These are phyloP conservation scores for Hydraecia micacea DNA, from an alignment of 2,888 invertebrate species.

Conservation along the genomic window DNA sequence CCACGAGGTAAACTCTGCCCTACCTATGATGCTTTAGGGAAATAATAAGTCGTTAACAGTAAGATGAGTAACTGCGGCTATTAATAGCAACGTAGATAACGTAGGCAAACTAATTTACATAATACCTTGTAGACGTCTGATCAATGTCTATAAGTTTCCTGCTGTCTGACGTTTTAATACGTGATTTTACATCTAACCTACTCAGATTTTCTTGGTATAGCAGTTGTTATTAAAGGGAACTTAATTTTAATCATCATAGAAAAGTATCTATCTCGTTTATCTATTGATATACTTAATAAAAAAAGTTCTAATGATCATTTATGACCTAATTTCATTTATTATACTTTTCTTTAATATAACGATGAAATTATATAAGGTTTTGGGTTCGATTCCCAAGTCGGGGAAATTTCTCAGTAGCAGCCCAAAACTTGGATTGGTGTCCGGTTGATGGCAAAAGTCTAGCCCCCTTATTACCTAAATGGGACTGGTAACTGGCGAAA, in stretches of 20 bases:
- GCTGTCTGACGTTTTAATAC: slow-evolving; percentile 2
- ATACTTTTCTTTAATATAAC: no score
- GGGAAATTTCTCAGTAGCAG: background rate
- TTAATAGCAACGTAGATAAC: slow-evolving; percentile 22
- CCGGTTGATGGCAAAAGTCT: background rate
- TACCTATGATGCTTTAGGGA: background rate
- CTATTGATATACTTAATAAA: background rate
- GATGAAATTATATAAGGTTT: background rate
- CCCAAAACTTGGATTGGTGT: background rate
- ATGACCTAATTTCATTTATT: no score
- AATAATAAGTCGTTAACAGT: slow-evolving; percentile 2
- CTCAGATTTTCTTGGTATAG: background rate
- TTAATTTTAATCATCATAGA: background rate
- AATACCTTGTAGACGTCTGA: slow-evolving; percentile 28
- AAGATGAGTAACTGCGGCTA: slow-evolving; percentile 16
- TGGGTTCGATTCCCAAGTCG: background rate
- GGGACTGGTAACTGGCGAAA: background rate
- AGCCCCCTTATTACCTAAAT: background rate
- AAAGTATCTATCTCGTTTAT: background rate
- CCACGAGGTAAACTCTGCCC: background rate
- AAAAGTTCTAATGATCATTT: no score
- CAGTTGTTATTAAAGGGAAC: background rate
- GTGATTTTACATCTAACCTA: slow-evolving; percentile 2
- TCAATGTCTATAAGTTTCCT: slow-evolving; percentile 25
- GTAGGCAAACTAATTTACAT: slow-evolving; percentile 30